Evolutionary conservation across 2,113 vertebrate species (phyloP).

Genomic region (Varanus komodoensis): DNA sequence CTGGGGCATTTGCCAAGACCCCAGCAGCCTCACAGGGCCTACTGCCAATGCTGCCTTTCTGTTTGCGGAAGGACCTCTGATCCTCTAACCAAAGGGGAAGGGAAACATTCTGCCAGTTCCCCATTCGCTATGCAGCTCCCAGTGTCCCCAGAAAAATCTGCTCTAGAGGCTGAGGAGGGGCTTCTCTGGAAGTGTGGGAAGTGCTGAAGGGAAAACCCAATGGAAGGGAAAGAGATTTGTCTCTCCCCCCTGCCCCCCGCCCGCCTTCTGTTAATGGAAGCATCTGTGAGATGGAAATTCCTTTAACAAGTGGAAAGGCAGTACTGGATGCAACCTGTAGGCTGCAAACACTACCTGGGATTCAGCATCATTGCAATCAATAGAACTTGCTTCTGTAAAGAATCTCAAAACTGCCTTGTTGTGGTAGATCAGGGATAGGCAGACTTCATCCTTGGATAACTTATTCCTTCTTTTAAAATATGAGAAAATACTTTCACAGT

Average conservation of each 20-base stretch:
- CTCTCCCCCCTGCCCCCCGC: too few species aligned
- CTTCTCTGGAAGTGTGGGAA: too few species aligned
- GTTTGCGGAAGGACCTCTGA: too few species aligned
- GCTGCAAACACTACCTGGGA: neutral
- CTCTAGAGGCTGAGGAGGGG: neutral
- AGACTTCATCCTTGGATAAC: neutral
- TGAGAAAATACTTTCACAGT: neutral
- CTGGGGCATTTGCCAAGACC: too few species aligned
- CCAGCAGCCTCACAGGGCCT: too few species aligned
- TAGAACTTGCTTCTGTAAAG: neutral
- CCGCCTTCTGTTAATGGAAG: neutral
- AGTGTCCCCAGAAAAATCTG: neutral
- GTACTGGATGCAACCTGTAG: neutral
- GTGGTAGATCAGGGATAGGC: neutral
- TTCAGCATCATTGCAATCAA: too few species aligned
- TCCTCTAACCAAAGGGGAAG: too few species aligned
- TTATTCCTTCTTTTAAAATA: neutral
- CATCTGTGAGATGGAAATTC: neutral
- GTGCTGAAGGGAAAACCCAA: too few species aligned
- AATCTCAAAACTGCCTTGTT: neutral
- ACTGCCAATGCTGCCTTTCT: too few species aligned
- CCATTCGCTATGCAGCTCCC: too few species aligned
- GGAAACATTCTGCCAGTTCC: too few species aligned
- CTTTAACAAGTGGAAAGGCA: neutral
- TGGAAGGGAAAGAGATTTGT: neutral